These are phyloP conservation scores for Acropternis orthonyx DNA, from an alignment of 2,797 vertebrate genomes.

Conservation along the genomic window DNA sequence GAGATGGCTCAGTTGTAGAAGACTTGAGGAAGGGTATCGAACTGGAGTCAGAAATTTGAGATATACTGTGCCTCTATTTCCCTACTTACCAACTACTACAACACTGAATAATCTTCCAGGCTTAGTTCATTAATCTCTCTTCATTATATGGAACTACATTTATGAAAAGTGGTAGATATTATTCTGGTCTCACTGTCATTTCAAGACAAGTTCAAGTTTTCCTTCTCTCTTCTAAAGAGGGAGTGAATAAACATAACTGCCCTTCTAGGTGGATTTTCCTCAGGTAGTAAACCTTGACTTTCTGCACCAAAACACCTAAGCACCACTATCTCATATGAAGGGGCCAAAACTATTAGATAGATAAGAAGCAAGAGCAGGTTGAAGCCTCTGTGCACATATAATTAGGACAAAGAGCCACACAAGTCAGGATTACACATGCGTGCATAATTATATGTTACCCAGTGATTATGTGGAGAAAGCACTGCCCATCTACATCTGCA, in stretches of 20 bases:
- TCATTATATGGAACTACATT: neutral
- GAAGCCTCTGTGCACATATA: neutral
- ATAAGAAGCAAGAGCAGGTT: neutral
- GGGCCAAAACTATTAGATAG: neutral
- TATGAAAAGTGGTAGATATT: neutral
- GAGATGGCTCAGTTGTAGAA: neutral
- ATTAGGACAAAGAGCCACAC: slow-evolving; percentile 28
- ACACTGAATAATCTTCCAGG: neutral
- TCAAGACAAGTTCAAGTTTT: neutral
- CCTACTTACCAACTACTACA: neutral
- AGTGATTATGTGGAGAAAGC: neutral
- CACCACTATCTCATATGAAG: neutral
- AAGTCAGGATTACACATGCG: slow-evolving; percentile 15
- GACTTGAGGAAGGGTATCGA: neutral
- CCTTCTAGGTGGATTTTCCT: neutral
- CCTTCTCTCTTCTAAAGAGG: neutral
- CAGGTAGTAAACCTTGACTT: neutral
- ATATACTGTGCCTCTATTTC: neutral
- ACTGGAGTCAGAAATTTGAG: neutral
- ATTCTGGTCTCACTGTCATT: neutral
- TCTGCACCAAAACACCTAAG: neutral
- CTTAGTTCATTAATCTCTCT: neutral
- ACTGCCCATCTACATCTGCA: neutral
- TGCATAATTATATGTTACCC: slow-evolving; percentile 13
- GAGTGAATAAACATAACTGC: neutral